Percentiles rank a stretch among this genome's conserved stretches.
These are phyloP conservation scores for Halictus quadricinctus DNA, from an alignment of 2,888 invertebrate genomes.

Conservation along the genomic window DNA sequence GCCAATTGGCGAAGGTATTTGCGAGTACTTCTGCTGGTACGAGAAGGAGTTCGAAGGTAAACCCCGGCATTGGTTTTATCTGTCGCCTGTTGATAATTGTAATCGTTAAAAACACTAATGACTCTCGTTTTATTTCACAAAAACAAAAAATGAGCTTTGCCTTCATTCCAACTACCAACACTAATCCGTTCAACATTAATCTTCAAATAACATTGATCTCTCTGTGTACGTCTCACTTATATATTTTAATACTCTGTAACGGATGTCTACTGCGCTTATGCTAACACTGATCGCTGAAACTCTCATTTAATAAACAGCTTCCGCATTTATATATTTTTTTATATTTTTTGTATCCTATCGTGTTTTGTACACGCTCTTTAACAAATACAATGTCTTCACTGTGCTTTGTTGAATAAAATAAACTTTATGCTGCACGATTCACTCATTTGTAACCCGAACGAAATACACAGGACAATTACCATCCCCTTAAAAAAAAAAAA, in stretches of 20 bases:
- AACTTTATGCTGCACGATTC: background rate
- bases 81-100: background rate
- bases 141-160: background rate
- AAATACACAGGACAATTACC: background rate
- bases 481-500: background rate
- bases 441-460: background rate
- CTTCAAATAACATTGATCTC: background rate
- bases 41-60: slow-evolving; percentile 85
- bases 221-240: background rate
- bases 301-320: background rate
- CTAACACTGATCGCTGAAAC: background rate
- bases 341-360: background rate
- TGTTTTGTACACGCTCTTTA: background rate
- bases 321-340: background rate
- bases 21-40: slow-evolving; percentile 87
- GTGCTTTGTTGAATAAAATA: background rate
- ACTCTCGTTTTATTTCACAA: background rate
- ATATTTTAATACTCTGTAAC: background rate
- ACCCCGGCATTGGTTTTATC: background rate
- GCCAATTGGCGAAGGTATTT: slow-evolving; percentile 85
- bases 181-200: background rate
- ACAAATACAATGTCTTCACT: background rate
- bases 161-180: background rate
- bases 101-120: background rate
- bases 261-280: background rate